Evolutionary conservation across 2,888 invertebrate genomes (phyloP), one percentile per base, ranked within the genome.

Genomic region (Melolontha melolontha): DNA sequence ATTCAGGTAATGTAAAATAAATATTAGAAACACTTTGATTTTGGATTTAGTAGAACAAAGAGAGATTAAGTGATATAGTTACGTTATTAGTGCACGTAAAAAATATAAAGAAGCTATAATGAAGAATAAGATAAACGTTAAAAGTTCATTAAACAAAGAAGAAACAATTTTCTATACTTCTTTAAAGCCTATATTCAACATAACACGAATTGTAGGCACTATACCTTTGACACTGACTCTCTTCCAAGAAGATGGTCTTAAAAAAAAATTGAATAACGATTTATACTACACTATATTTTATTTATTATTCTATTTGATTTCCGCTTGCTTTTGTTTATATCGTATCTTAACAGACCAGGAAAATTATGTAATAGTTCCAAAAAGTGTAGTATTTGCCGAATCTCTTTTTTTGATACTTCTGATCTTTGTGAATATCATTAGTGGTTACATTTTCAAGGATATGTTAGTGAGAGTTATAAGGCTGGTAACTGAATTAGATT

Each of bases 391-490:
- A 5, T 16, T 57, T 0, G 16, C 49, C 8, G 50, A 49, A 59
- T 29, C 49, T 10, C 11, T 41, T 11, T 39, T 66, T 12, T 47
- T 44, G n/a, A 11, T 42, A 2, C 17, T 50, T 5, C 16, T 50
- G 4, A 39, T 66, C 17, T 59, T 66, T 10, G 59, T 66, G 5
- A 59, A 49, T 6, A 40, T 66, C 17, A 17, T 29, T 22, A 40
- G 59, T 11, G 27, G 40, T 17, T 66, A 50, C 42, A 12, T 50
- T 1, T 50, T 59, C 29, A 27, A 57, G 27, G 17, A 57, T 1
- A 6, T 41, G 10, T 17, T 50, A 7, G 40, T 16, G 27, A 50
- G 12, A 14, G 6, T 27, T 14, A 10, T 54, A 14, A 52, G n/a
- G 16, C 11, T 27, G 29, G 6, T 65, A n/a, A 22, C 14, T 2